Conservation (phyloP, 2,113 vertebrate species). For the Lampris megalopsis region DNA sequence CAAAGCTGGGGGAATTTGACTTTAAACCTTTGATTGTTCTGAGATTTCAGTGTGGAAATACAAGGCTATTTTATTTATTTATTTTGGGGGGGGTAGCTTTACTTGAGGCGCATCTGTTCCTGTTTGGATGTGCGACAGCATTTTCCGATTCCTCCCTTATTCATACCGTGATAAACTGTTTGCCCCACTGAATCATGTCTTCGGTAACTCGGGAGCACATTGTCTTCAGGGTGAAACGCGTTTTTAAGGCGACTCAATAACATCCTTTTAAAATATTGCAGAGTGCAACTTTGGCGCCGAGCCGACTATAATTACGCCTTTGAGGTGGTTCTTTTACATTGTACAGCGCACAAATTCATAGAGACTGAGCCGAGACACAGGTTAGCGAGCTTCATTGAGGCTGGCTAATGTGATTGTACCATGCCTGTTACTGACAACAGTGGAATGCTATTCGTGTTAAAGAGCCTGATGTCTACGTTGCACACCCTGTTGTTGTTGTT, state of each 20-base stretch:
- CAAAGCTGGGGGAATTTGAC: conserved; percentile 53
- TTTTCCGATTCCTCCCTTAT: conserved; percentile 62
- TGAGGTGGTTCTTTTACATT: conserved; percentile 63
- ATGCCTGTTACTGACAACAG: too few relatives aligned
- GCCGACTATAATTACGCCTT: conserved; percentile 49
- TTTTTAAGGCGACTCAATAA: conserved; percentile 35
- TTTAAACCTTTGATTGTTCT: conserved; percentile 47
- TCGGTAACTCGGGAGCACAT: conserved; percentile 53
- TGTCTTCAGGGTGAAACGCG: conserved; percentile 58
- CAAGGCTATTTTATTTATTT: conserved; percentile 52
- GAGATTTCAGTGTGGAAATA: conserved; percentile 58
- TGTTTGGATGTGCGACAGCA: conserved; percentile 73
- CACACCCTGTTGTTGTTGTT: conserved; percentile 28
- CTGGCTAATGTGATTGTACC: conserved; percentile 35
- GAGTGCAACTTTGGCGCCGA: not conserved
- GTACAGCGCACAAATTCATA: conserved; percentile 54
- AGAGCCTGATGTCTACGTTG: conserved; percentile 18
- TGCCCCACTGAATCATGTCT: conserved; percentile 65
- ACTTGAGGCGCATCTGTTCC: conserved; percentile 70
- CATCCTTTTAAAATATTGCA: conserved; percentile 35
- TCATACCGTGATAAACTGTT: conserved; percentile 60
- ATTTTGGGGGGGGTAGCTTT: not conserved
- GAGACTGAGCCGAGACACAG: conserved; percentile 48
- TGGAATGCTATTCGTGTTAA: conserved; percentile 38
- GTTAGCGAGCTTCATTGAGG: conserved; percentile 35